Evolutionary conservation across 2,113 vertebrate genomes (phyloP).

Genomic region (Mastomys natalensis): DNA sequence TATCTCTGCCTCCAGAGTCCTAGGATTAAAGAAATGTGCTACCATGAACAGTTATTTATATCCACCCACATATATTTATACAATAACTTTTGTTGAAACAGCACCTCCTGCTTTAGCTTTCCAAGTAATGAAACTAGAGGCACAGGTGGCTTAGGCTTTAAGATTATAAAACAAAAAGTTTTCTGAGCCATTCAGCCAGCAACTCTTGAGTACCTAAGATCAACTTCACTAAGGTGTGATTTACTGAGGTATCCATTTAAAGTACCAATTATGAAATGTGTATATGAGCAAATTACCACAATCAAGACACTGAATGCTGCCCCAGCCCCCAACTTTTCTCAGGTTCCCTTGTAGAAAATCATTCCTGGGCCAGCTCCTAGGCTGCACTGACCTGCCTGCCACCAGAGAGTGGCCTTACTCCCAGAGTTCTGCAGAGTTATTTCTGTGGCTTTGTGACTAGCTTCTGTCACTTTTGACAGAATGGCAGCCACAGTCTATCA

Average conservation of each 20-base stretch:
- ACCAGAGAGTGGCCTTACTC: not conserved
- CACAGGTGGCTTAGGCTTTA: not conserved
- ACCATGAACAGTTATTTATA: not conserved
- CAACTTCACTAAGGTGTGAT: not conserved
- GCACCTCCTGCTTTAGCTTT: not conserved
- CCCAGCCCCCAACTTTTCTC: not conserved
- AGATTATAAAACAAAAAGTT: slow-evolving; percentile 26
- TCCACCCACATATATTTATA: not conserved
- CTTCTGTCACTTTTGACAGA: not conserved
- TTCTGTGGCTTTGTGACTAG: not conserved
- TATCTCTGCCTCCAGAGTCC: not conserved
- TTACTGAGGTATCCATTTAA: not conserved
- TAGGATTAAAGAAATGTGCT: not conserved
- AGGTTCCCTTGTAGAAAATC: not conserved
- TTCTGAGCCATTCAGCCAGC: not conserved
- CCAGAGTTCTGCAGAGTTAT: not conserved
- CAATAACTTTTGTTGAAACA: not conserved
- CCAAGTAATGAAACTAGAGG: not conserved
- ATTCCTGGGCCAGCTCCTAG: not conserved
- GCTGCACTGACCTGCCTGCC: not conserved
- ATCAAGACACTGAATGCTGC: not conserved
- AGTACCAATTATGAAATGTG: not conserved
- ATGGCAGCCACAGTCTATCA: not conserved
- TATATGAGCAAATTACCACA: not conserved
- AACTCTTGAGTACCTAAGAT: not conserved